Percentiles rank a stretch among this genome's conserved stretches.
Conservation (phyloP, 2,113 vertebrate species). For the Ptilonorhynchus violaceus region DNA sequence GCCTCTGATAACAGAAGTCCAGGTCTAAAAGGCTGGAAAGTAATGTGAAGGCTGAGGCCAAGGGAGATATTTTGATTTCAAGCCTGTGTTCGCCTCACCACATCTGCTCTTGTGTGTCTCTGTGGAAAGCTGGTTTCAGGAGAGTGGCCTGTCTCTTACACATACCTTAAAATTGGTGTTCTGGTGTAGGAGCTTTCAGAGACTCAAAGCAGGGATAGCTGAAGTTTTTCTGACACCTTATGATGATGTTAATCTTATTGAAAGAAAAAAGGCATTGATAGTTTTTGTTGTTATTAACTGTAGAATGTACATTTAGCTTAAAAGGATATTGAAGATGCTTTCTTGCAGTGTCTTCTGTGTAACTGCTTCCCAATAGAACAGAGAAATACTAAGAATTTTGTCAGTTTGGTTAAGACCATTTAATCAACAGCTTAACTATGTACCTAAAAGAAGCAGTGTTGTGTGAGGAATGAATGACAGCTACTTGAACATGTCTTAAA, state of each 20-base stretch:
- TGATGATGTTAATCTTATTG: rapidly evolving
- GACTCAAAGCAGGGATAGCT: not conserved
- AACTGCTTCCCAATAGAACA: not conserved
- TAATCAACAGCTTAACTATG: not conserved
- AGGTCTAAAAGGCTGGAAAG: not conserved
- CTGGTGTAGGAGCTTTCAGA: not conserved
- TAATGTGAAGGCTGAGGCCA: not conserved
- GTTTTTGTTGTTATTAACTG: not conserved
- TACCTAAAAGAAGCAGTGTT: not conserved
- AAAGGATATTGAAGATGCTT: not conserved
- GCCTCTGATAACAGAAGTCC: not conserved
- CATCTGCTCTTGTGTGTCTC: not conserved
- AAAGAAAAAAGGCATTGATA: not conserved
- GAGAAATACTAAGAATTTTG: not conserved
- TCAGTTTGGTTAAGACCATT: not conserved
- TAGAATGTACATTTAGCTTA: not conserved
- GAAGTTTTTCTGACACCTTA: not conserved
- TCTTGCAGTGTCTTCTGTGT: not conserved
- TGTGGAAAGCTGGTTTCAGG: not conserved
- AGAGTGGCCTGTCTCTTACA: rapidly evolving
- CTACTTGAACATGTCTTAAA: not conserved
- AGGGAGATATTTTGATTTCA: not conserved
- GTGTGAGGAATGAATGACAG: not conserved
- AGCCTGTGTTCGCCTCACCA: not conserved
- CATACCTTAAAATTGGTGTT: rapidly evolving